Conservation (phyloP, 2,113 vertebrate genomes). For the Erinaceus europaeus region DNA sequence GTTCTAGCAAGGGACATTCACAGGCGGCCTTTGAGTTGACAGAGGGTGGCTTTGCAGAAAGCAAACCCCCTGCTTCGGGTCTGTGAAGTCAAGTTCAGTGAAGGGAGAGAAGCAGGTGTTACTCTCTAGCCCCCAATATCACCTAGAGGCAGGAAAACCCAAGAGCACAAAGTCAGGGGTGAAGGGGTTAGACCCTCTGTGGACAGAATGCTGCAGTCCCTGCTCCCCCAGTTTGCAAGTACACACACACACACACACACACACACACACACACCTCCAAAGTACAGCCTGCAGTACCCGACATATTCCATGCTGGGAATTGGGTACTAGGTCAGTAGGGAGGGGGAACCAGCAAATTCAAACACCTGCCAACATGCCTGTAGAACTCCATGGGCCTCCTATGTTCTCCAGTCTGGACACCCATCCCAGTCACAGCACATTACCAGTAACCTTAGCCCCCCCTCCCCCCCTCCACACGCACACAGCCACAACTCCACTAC, state of each 20-base stretch:
- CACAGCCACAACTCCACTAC: background rate
- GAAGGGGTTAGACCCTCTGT: background rate
- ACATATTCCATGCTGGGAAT: background rate
- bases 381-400: too few species aligned
- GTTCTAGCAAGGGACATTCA: conserved; percentile 31
- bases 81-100: background rate
- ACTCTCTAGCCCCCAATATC: background rate
- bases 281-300: background rate
- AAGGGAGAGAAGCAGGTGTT: background rate
- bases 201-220: background rate
- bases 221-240: too few species aligned
- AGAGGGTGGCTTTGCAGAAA: conserved; percentile 32
- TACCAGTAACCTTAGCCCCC: background rate
- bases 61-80: background rate
- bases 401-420: fast-evolving
- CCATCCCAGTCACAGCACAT: background rate
- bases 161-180: too few species aligned
- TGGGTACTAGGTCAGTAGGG: background rate
- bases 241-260: too few species aligned
- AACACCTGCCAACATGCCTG: background rate
- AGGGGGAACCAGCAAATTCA: background rate
- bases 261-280: background rate
- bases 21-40: conserved; percentile 57
- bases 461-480: background rate
- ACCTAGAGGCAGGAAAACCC: background rate